These are phyloP conservation scores for Caenorhabditis sulstoni DNA, from an alignment of 2,888 invertebrate species.

Conservation along the genomic window DNA sequence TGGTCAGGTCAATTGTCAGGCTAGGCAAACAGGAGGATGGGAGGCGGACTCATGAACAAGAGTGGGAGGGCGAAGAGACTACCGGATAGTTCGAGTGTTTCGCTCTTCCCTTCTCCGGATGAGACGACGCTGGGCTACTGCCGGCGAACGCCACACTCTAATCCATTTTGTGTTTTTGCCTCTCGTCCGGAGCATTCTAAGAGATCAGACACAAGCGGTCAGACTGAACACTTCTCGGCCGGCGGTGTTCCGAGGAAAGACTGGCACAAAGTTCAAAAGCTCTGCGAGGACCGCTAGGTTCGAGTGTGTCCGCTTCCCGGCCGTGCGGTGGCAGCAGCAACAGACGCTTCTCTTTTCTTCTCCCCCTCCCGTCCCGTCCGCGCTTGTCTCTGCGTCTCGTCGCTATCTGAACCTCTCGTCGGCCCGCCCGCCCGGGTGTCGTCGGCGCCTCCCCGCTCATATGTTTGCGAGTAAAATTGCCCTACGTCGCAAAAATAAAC, in stretches of 20 bases:
- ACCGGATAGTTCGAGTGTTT: slow-evolving; percentile 50
- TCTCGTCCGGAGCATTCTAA: slow-evolving; percentile 4
- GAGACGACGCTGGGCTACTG: slow-evolving; percentile 12
- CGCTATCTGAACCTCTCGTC: slow-evolving; percentile 49
- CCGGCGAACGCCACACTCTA: slow-evolving; percentile 15
- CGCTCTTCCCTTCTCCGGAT: slow-evolving; percentile 4
- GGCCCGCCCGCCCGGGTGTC: slow-evolving; percentile 44
- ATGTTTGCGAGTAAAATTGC: slow-evolving; percentile 60
- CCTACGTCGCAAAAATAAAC: slow-evolving; percentile 61
- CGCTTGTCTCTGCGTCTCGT: slow-evolving; percentile 33
- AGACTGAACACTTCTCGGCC: too few relatives aligned
- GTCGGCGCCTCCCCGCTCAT: slow-evolving; percentile 56
- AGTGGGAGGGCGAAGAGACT: slow-evolving; percentile 2
- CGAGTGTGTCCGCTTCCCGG: slow-evolving; percentile 35
- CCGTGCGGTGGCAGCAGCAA: slow-evolving; percentile 50
- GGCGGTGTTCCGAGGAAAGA: neutral
- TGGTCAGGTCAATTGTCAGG: slow-evolving; percentile 53
- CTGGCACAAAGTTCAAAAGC: slow-evolving; percentile 19
- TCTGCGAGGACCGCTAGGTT: neutral
- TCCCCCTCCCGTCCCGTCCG: neutral
- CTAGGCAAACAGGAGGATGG: slow-evolving; percentile 47
- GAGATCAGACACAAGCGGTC: neutral
- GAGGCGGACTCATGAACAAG: slow-evolving; percentile 23
- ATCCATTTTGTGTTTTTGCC: slow-evolving; percentile 27
- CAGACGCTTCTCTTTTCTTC: slow-evolving; percentile 33